Evolutionary conservation across 2,888 invertebrate species (phyloP).

Genomic region (Coleophora deauratella): DNA sequence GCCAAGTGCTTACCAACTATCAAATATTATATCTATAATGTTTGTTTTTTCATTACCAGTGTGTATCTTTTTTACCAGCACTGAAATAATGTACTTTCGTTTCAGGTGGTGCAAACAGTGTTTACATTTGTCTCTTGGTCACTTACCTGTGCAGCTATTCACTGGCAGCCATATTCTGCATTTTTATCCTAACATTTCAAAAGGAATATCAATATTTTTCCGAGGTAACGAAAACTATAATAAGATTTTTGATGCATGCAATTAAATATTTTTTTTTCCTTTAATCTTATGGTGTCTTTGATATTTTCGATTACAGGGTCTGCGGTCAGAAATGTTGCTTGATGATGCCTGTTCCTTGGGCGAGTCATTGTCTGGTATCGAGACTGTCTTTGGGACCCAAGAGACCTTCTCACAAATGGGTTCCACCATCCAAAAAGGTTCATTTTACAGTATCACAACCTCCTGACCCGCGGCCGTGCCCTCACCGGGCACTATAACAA

Average conservation of each 20-base stretch:
- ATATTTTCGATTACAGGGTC: constrained; percentile 35
- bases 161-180: constrained; percentile 56
- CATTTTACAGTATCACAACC: constrained; percentile 34
- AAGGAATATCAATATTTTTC: constrained; percentile 64
- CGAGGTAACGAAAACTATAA: constrained; percentile 34
- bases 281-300: too few relatives aligned
- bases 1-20: too few relatives aligned
- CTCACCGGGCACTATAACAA: constrained; percentile 44
- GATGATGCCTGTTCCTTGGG: constrained; percentile 55
- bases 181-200: constrained; percentile 59
- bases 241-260: too few relatives aligned
- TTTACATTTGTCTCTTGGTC: constrained; percentile 49
- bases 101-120: constrained; percentile 48
- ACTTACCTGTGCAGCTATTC: constrained; percentile 54
- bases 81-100: constrained; percentile 12
- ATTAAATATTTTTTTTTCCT: too few relatives aligned
- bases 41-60: too few relatives aligned
- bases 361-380: constrained; percentile 48
- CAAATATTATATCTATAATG: too few relatives aligned
- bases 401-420: constrained; percentile 35
- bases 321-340: constrained; percentile 52
- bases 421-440: constrained; percentile 54
- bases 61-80: too few relatives aligned
- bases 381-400: constrained; percentile 48
- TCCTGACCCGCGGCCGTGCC: constrained; percentile 71